These are phyloP conservation scores for Artibeus lituratus DNA, from an alignment of 2,797 vertebrate species.

Conservation along the genomic window DNA sequence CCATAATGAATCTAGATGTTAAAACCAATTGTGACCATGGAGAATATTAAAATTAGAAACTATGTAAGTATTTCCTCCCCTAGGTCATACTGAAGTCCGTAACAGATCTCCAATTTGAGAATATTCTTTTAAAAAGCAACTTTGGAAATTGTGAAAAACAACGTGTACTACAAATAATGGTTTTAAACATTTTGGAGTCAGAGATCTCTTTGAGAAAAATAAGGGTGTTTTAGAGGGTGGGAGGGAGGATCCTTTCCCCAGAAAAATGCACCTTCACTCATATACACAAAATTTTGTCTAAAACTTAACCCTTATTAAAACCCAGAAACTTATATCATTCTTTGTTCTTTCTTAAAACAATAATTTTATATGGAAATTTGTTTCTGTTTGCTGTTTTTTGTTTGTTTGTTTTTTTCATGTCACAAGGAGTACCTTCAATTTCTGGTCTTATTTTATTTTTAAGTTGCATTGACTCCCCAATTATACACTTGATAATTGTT, in stretches of 20 bases:
- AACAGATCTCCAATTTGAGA: neutral
- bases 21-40: neutral
- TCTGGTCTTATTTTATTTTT: slow-evolving; percentile 8
- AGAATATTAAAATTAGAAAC: neutral
- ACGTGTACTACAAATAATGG: neutral
- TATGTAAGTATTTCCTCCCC: neutral
- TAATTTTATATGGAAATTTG: neutral
- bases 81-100: neutral
- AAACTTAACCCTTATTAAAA: neutral
- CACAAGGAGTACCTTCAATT: neutral
- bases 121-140: neutral
- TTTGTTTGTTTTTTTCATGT: neutral
- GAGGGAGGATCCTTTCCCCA: neutral
- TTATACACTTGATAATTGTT: neutral
- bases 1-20: neutral
- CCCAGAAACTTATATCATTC: neutral
- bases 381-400: neutral
- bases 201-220: neutral
- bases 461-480: neutral
- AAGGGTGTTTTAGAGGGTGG: neutral
- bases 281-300: neutral
- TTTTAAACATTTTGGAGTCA: neutral
- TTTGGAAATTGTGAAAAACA: neutral
- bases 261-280: neutral
- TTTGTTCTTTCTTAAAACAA: neutral